phyloP scores from a whole-genome alignment of 2,888 invertebrate genomes.

The Hecatera dysodea region DNA sequence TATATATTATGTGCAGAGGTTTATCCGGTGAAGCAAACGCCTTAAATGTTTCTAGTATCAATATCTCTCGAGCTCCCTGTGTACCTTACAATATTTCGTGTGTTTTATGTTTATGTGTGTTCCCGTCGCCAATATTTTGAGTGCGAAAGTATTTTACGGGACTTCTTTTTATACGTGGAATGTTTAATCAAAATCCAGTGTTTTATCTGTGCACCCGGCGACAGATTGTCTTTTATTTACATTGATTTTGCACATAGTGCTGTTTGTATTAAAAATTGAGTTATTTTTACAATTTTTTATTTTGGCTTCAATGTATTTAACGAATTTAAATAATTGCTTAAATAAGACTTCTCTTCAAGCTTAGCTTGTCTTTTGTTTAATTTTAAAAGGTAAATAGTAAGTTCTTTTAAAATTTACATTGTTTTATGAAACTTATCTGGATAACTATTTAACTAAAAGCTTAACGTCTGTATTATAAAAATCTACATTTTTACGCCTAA shows the following conservation, averaged over 20 bases:
- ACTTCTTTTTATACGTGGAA: constrained; percentile 46
- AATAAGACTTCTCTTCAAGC: constrained; percentile 13
- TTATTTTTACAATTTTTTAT: constrained; percentile 1
- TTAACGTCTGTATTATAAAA: constrained; percentile 50
- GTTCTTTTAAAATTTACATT: constrained; percentile 43
- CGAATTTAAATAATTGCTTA: constrained; percentile 1
- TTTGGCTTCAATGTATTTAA: not conserved
- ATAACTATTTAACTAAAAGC: constrained; percentile 57
- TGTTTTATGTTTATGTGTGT: constrained; percentile 61
- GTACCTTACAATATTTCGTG: constrained; percentile 65
- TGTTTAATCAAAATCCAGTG: constrained; percentile 54
- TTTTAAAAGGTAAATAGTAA: constrained; percentile 44
- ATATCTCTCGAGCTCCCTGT: constrained; percentile 61
- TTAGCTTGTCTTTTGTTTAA: constrained; percentile 35
- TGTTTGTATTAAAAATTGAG: constrained; percentile 8
- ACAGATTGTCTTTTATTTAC: constrained; percentile 37
- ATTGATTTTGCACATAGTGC: constrained; percentile 8
- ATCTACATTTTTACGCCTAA: constrained; percentile 45
- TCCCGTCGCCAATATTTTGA: constrained; percentile 58
- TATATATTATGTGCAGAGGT: constrained; percentile 61
- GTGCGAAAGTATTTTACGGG: constrained; percentile 50
- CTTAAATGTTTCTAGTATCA: constrained; percentile 66
- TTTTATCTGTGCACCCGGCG: constrained; percentile 13
- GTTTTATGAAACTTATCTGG: constrained; percentile 52
- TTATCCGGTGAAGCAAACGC: constrained; percentile 65